These are phyloP conservation scores for Hypothenemus hampei DNA, from an alignment of 1,140 invertebrate species.

Conservation along the genomic window DNA sequence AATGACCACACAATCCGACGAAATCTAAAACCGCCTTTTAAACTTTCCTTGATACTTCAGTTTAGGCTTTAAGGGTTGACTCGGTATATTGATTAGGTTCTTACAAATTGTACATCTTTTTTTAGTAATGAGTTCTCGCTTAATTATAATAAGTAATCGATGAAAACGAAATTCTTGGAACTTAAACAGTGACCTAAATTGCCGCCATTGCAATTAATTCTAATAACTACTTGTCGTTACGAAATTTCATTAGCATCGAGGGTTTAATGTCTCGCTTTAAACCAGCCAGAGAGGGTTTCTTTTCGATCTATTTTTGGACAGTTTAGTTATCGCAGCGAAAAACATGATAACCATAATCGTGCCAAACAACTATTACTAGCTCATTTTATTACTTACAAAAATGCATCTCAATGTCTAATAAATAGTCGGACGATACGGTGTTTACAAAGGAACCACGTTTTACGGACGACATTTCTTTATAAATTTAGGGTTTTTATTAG, in stretches of 20 bases:
- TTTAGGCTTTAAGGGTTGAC: too few relatives aligned
- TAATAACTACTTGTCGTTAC: background rate
- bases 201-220: too few relatives aligned
- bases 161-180: too few relatives aligned
- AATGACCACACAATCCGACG: constrained; percentile 6
- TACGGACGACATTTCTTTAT: constrained; percentile 12
- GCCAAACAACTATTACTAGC: background rate
- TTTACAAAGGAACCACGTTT: constrained; percentile 17
- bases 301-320: background rate
- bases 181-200: too few relatives aligned
- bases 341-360: constrained; percentile 1
- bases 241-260: constrained; percentile 2
- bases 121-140: too few relatives aligned
- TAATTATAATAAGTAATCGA: too few relatives aligned
- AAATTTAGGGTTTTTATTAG: constrained; percentile 20
- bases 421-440: constrained; percentile 9
- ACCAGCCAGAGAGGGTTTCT: background rate
- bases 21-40: constrained; percentile 4
- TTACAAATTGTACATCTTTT: too few relatives aligned
- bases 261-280: constrained; percentile 8
- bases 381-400: constrained; percentile 12
- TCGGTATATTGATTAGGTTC: too few relatives aligned
- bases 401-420: constrained; percentile 15
- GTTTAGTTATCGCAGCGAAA: background rate
- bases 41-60: background rate